phyloP scores from a whole-genome alignment of 1,140 invertebrate genomes.

The Cherax quadricarinatus region DNA sequence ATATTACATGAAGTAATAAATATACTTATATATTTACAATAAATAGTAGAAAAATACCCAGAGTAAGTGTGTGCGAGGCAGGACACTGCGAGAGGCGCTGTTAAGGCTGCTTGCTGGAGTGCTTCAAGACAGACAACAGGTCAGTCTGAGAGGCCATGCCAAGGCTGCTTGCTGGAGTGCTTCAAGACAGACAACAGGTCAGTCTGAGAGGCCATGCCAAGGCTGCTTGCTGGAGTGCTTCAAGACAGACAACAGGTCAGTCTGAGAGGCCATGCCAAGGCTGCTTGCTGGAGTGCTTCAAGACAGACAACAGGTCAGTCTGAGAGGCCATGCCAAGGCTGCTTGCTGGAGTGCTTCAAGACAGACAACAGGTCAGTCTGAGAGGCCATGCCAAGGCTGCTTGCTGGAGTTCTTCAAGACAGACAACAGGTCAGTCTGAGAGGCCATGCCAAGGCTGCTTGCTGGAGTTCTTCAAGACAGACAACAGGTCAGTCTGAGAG shows the following conservation, averaged over 20 bases:
- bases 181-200: neutral
- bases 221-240: neutral
- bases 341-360: no score
- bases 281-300: no score
- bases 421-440: no score
- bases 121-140: neutral
- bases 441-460: neutral
- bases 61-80: constrained; percentile 23
- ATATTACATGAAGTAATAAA: constrained; percentile 70
- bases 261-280: no score
- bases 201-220: neutral
- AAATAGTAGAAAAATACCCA: constrained; percentile 69
- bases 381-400: neutral
- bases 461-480: neutral
- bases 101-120: neutral
- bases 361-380: no score
- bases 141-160: neutral
- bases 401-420: neutral
- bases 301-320: no score
- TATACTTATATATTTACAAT: constrained; percentile 70
- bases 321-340: no score
- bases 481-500: neutral
- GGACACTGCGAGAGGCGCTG: neutral
- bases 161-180: neutral
- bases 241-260: no score